Base-by-base conservation (phyloP, 2,113 vertebrate genomes). In the Phainopepla nitens region DNA sequence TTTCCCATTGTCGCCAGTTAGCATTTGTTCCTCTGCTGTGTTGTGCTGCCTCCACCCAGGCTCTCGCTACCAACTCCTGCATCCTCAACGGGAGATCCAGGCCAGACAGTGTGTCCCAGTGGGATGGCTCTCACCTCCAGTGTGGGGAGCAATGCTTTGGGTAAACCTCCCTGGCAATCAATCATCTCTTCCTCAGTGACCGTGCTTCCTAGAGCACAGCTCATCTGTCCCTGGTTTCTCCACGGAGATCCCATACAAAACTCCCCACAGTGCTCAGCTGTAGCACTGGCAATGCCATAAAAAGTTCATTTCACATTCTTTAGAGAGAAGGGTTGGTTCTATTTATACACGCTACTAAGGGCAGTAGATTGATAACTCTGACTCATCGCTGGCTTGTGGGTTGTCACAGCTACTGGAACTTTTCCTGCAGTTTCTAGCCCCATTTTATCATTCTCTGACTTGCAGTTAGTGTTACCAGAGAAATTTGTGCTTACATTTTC, bases 341-440 rank as follows among this genome's bases (percentile, higher is more conserved):
- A 90, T 97, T 94, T 89, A 81, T 94, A 78, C 12, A 42, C 4
- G 56, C 47, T 62, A 8, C 58, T 31, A 24, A 73, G 42, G 64
- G n/a, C 51, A 92, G 71, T 33, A 61, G 80, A 77, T 78, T 28
- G 70, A 24, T 76, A 58, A 60, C 75, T 90, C 58, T 96, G 96
- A 95, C 68, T 97, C 86, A 94, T 14, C 72, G 35, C 82, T 73
- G 29, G 42, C 80, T 92, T 77, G 79, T 36, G 76, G 75, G 94
- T 77, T 97, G 94, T 88, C 92, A 93, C 77, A 90, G 68, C 85
- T 70, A 61, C 92, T 92, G 87, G 36, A 77, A 88, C 51, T 92
- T 86, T 83, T 66, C 76, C 68, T 93, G 80, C 35, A n/a, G 39
- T 90, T 88, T 62, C 88, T 54, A 70, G 42, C 69, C 69, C 75